A percentile compares a stretch with the other conserved stretches of the same genome.
These are phyloP conservation scores for Urocynchramus pylzowi DNA, from an alignment of 2,113 vertebrate species.

Conservation along the genomic window DNA sequence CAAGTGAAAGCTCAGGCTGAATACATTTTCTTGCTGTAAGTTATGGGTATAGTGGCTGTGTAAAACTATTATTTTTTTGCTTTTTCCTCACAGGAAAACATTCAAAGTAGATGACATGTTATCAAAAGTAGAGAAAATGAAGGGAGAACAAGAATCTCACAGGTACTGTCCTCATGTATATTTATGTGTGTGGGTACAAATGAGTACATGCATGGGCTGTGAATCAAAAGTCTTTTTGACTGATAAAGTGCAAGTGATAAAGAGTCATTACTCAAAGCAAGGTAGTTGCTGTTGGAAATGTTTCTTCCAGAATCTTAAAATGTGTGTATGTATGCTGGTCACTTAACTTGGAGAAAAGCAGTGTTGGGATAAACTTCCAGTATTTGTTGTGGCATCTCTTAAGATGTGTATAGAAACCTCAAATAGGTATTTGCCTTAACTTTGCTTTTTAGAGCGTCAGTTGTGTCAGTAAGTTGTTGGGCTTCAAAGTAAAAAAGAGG, in stretches of 20 bases:
- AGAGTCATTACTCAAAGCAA: not conserved
- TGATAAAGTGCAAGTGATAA: not conserved
- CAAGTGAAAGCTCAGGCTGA: not conserved
- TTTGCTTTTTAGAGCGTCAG: not conserved
- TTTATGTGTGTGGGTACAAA: not conserved
- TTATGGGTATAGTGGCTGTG: not conserved
- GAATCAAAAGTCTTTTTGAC: not conserved
- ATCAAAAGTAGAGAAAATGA: conserved; percentile 93
- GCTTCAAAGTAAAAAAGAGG: not conserved
- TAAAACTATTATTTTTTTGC: not conserved
- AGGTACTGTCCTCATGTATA: conserved; percentile 75
- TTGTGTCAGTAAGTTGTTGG: not conserved
- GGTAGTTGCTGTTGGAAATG: not conserved
- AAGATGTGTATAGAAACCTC: not conserved
- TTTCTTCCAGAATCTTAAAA: not conserved
- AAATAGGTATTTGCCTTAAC: not conserved
- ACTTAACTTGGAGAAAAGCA: not conserved
- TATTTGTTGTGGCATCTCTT: not conserved
- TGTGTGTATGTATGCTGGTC: not conserved
- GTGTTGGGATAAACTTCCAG: not conserved
- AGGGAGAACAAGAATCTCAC: conserved; percentile 94
- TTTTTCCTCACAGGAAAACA: conserved; percentile 80
- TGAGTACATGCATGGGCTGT: not conserved
- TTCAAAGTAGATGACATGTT: conserved; percentile 98
- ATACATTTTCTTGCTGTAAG: not conserved